Evolutionary conservation across 2,113 vertebrate genomes (phyloP), one percentile per base, ranked within the genome.

Genomic region (Bostrychus sinensis): DNA sequence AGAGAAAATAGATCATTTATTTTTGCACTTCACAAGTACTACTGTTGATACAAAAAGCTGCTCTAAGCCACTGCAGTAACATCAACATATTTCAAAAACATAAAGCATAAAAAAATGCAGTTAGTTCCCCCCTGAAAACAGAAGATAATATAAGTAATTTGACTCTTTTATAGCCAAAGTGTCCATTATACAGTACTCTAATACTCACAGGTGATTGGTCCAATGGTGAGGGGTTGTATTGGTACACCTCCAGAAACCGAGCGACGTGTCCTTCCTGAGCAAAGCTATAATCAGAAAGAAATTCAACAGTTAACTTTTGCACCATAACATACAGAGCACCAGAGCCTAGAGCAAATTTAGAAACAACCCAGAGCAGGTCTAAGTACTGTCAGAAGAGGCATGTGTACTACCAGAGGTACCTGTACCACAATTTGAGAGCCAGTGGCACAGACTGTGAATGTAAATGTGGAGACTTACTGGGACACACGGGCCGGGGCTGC

Each of bases 121-220:
- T 23, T 23, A 22, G 26, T 69, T 70, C 1, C 54, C 30, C 79
- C 79, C 82, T 87, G 25, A 34, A 63, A 10, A 77, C 8, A 67
- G 3, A 38, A 50, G 6, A 66, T 11, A 62, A 10, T 62, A 13
- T 22, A 34, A 34, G 26, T 55, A 28, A 62, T 3, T 62, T 23
- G 1, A 0, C 1, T 59, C 20, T 55, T 22, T 59, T 34, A 23
- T 62, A 36, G 19, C 1, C 2, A 16, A 20, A 20, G 2, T 23
- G 5, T 37, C 1, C 10, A 55, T n/a, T 0, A 26, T 9, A 51
- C 8, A 56, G 10, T 0, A 8, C 12, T 23, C 13, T 32, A 3
- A 56, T 20, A 74, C 85, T 86, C 38, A 87, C 81, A 87, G 10
- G 16, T 56, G 17, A 89, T 80, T 7, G 85, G 87, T 54, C 87